Conservation (phyloP, 2,797 vertebrate species). For the Pseudomugil gertrudae region DNA sequence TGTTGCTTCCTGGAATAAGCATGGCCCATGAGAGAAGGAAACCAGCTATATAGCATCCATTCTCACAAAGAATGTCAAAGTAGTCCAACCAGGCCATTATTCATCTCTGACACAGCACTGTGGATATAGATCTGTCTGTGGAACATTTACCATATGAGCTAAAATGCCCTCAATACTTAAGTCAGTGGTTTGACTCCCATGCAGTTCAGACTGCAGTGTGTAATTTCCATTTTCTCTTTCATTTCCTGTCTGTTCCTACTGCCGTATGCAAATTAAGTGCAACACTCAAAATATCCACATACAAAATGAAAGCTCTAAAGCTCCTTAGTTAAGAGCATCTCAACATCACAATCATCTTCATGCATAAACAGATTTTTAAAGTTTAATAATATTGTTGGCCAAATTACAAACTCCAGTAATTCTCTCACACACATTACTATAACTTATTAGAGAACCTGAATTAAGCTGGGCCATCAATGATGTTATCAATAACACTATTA, state of each 20-base stretch:
- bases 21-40: not conserved
- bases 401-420: not conserved
- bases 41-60: not conserved
- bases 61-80: not conserved
- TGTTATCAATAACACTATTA: not conserved
- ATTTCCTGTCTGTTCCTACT: not conserved
- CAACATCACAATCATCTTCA: not conserved
- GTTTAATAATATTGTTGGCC: not conserved
- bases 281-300: not conserved
- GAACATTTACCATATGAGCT: constrained; percentile 1
- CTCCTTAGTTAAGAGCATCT: not conserved
- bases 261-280: not conserved
- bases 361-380: not conserved
- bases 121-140: not conserved
- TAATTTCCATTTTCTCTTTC: not conserved
- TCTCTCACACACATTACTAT: not conserved
- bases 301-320: not conserved
- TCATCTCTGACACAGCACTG: not conserved
- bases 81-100: not conserved
- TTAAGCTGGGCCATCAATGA: not conserved
- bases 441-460: not conserved
- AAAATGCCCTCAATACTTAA: not conserved
- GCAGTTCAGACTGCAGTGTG: not conserved
- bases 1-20: not conserved
- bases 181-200: not conserved